Base-by-base conservation (phyloP, 2,797 vertebrate species). In the Scolopax rusticola region DNA sequence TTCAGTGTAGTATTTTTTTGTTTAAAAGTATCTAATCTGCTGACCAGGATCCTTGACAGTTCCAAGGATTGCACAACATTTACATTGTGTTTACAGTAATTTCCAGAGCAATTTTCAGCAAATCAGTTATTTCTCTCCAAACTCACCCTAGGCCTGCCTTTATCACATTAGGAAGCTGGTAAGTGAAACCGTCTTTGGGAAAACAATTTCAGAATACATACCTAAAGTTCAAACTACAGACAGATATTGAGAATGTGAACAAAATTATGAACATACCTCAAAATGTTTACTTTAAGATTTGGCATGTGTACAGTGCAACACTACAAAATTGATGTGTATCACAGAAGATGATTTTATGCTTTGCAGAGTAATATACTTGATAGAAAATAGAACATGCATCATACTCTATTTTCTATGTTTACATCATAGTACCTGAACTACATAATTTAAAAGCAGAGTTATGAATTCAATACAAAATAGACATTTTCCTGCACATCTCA, bases 21-120 rank as follows among this genome's bases (percentile, higher is more conserved):
- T 43, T 43, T 16, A 43, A 43, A 43, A 43, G 4, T 43, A 43
- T 43, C 41, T 43, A 51, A 88, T 61, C 21, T 59, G 56, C 38
- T 69, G 54, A 86, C 38, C 38, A 78, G 38, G 14, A 59, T 43
- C 27, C 38, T 0, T 54, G 33, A 65, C 56, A 69, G 23, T 70
- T 79, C 19, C 16, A 33, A 76, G 74, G 86, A 59, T 3, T 69
- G 40, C 30, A 59, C 15, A 43, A 71, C 15, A 64, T 71, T 78
- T 57, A 57, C n/a, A 15, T 4, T 40, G 3, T 33, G 61, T 68
- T 85, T 80, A 68, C 14, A 56, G 41, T 53, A 13, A 80, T 65
- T 94, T 87, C 61, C 38, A 78, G 74, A 50, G 24, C 30, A 75
- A 76, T 81, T 93, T 86, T 68, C 87, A 63, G n/a, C 50, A 93